A percentile compares a stretch with the other conserved stretches of the same genome.
Conservation (phyloP, 2,113 vertebrate genomes). For the Monopterus albus region DNA sequence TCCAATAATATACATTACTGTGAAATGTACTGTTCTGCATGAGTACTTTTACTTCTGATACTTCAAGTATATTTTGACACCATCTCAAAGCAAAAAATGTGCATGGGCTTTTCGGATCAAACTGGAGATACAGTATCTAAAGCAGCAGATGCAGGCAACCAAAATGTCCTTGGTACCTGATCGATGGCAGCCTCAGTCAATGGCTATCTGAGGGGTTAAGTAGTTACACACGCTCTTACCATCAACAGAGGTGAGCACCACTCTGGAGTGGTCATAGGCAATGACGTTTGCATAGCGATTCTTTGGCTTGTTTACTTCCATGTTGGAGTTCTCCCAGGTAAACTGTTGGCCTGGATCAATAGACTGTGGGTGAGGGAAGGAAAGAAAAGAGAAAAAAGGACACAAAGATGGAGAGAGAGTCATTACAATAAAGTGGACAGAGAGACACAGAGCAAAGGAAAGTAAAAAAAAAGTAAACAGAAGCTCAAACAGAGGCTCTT, state of each 20-base stretch:
- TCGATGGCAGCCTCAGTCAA: conserved; percentile 22
- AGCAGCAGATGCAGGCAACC: conserved; percentile 2
- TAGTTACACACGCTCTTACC: conserved; percentile 80
- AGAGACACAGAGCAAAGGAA: neutral
- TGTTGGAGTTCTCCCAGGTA: conserved; percentile 98
- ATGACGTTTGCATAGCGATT: conserved; percentile 98
- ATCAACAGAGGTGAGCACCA: conserved; percentile 93
- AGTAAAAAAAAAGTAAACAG: neutral
- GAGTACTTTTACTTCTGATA: too few species aligned
- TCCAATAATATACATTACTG: too few species aligned
- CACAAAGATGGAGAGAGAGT: neutral
- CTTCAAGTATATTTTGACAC: too few species aligned
- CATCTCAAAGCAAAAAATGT: neutral
- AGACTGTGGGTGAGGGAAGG: conserved; percentile 80
- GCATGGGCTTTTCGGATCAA: neutral
- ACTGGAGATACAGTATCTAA: conserved; percentile 2
- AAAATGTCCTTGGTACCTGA: conserved; percentile 2
- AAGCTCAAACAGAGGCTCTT: conserved; percentile 27
- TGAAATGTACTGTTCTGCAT: too few species aligned
- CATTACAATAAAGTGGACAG: conserved; percentile 5
- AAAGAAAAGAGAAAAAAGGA: neutral
- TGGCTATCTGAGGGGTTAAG: conserved; percentile 27
- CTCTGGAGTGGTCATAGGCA: conserved; percentile 94
- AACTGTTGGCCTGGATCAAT: conserved; percentile 97
- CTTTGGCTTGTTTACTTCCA: conserved; percentile 98